Percentiles rank a stretch among this genome's conserved stretches.
Evolutionary conservation across 1,140 invertebrate genomes (phyloP).

Genomic region (Homalodisca vitripennis): DNA sequence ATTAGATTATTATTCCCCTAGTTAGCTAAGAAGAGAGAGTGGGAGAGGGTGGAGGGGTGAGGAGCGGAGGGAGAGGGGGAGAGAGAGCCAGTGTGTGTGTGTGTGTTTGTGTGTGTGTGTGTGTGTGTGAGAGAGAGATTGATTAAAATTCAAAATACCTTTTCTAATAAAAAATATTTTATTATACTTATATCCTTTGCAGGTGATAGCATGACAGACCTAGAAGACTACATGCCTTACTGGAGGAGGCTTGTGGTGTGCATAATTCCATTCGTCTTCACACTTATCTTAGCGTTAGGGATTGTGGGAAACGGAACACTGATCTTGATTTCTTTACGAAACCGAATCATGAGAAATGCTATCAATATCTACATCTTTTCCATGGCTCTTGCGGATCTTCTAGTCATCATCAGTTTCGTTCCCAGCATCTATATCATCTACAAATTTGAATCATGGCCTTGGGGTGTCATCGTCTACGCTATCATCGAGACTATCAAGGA

Average conservation of each 20-base stretch:
- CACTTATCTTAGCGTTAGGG: conserved; percentile 84
- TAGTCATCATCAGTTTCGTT: conserved; percentile 82
- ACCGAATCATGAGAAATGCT: conserved; percentile 81
- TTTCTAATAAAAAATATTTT: too few species aligned
- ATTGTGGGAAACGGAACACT: conserved; percentile 85
- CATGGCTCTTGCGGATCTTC: conserved; percentile 67
- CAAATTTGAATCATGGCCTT: conserved; percentile 86
- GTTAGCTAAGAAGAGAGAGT: too few species aligned
- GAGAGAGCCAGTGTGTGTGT: too few species aligned
- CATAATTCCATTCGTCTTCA: conserved; percentile 81
- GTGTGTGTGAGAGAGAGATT: too few species aligned
- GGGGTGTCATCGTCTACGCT: conserved; percentile 76
- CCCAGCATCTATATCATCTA: conserved; percentile 87
- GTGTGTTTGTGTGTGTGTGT: too few species aligned
- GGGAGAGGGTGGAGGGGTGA: too few species aligned
- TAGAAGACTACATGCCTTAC: conserved; percentile 47
- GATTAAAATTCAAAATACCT: too few species aligned
- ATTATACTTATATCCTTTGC: too few species aligned
- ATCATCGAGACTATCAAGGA: conserved; percentile 85
- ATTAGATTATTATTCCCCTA: too few species aligned
- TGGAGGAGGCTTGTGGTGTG: conserved; percentile 76
- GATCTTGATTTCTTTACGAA: conserved; percentile 77
- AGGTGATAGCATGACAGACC: too few species aligned
- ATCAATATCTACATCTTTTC: conserved; percentile 87
- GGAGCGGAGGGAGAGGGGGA: too few species aligned